phyloP scores from a whole-genome alignment of 2,113 vertebrate species.

The Scytalopus superciliaris region DNA sequence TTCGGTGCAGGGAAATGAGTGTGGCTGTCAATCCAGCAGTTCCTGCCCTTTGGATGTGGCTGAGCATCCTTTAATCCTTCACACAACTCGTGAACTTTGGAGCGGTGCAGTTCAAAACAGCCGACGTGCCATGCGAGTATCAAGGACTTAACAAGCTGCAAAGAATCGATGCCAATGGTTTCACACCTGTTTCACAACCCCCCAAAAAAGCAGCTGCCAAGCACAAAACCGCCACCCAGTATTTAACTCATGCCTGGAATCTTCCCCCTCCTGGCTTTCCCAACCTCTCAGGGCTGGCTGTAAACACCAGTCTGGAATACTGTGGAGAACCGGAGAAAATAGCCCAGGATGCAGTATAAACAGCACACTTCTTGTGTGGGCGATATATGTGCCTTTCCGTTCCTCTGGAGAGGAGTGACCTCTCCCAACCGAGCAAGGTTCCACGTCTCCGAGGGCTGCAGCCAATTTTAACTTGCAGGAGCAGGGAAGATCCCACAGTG shows the following conservation, averaged over 20 bases:
- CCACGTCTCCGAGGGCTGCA: background rate
- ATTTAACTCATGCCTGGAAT: slow-evolving; percentile 10
- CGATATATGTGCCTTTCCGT: slow-evolving; percentile 23
- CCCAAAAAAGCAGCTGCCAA: background rate
- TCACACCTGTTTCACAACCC: slow-evolving; percentile 30
- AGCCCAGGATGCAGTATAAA: background rate
- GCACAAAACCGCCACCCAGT: background rate
- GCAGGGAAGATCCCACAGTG: background rate
- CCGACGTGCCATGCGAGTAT: accelerated
- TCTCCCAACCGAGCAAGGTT: background rate
- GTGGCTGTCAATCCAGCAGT: background rate
- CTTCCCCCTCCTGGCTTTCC: background rate
- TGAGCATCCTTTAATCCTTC: background rate
- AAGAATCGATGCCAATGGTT: background rate
- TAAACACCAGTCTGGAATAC: background rate
- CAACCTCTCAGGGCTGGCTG: background rate
- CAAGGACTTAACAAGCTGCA: background rate
- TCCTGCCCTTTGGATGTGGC: background rate
- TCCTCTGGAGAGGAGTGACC: slow-evolving; percentile 1
- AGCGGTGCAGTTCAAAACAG: accelerated
- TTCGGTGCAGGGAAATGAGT: background rate
- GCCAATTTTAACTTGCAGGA: background rate
- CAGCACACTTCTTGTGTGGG: slow-evolving; percentile 33
- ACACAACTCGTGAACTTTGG: accelerated
- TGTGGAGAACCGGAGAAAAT: background rate